phyloP scores from a whole-genome alignment of 2,888 invertebrate species.

The Bugulina stolonifera region DNA sequence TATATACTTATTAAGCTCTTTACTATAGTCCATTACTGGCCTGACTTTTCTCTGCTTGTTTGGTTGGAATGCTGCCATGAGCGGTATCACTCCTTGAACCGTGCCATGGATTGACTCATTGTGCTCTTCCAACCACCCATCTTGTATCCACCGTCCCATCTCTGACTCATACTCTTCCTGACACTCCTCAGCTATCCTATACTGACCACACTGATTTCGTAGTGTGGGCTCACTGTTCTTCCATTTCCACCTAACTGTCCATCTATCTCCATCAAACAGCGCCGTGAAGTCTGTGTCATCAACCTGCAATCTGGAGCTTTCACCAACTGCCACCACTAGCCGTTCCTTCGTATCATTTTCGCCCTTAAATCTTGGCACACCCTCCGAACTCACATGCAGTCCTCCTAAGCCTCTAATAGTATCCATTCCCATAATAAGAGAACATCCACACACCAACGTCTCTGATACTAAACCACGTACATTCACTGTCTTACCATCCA shows the following conservation, averaged over 20 bases:
- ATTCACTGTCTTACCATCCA: background rate
- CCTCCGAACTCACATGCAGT: background rate
- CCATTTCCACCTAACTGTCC: conserved; percentile 19
- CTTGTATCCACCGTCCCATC: background rate
- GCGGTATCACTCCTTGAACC: conserved; percentile 12
- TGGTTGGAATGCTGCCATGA: conserved; percentile 22
- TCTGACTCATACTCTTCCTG: conserved; percentile 6
- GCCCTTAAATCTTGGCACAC: conserved; percentile 10
- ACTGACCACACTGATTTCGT: background rate
- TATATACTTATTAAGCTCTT: conserved; percentile 26
- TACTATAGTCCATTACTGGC: conserved; percentile 27
- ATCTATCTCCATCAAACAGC: background rate
- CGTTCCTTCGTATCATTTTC: no score
- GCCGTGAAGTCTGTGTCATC: conserved; percentile 25
- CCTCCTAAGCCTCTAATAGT: background rate
- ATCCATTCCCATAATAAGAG: conserved; percentile 16
- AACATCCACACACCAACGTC: background rate
- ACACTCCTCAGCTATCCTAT: background rate
- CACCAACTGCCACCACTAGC: background rate
- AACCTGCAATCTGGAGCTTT: background rate
- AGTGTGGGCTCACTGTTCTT: conserved; percentile 5
- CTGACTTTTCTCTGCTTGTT: conserved; percentile 26
- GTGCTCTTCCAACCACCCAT: conserved; percentile 15
- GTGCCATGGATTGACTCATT: background rate
- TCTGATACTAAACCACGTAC: background rate